Percentiles rank a stretch among this genome's conserved stretches.
Conservation (phyloP, 2,888 invertebrate species). For the Tineola bisselliella region DNA sequence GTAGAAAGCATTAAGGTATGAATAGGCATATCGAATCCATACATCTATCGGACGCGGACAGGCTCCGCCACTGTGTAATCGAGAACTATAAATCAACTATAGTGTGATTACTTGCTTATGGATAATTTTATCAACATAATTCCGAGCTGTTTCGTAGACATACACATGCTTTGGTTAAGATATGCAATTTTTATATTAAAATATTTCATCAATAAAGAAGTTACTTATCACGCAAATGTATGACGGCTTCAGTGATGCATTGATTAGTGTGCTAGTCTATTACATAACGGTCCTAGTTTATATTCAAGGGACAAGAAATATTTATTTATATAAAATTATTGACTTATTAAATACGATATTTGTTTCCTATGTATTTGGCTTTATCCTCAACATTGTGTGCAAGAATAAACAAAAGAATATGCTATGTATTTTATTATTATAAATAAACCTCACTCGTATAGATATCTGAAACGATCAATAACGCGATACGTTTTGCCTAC, state of each 20-base stretch:
- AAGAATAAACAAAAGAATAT: no score
- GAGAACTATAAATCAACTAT: conserved; percentile 43
- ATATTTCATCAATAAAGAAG: no score
- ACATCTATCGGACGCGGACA: conserved; percentile 1
- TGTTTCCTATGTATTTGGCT: no score
- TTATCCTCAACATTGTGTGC: no score
- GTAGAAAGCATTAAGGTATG: conserved; percentile 5
- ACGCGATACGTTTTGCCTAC: neutral
- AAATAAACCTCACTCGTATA: neutral
- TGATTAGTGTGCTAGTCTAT: no score
- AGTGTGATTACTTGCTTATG: conserved; percentile 47
- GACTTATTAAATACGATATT: no score
- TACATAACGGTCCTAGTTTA: no score
- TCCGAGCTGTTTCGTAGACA: conserved; percentile 37
- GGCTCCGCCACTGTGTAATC: conserved; percentile 17
- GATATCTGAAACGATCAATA: neutral
- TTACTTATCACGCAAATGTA: no score
- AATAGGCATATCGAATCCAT: conserved; percentile 10
- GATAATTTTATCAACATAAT: conserved; percentile 50
- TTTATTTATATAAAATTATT: no score
- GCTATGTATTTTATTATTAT: no score
- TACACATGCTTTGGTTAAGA: conserved; percentile 23
- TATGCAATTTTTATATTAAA: neutral
- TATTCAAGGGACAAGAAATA: no score
- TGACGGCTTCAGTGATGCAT: no score